Base-by-base conservation (phyloP, 2,888 invertebrate species). In the Lottia scabra region DNA sequence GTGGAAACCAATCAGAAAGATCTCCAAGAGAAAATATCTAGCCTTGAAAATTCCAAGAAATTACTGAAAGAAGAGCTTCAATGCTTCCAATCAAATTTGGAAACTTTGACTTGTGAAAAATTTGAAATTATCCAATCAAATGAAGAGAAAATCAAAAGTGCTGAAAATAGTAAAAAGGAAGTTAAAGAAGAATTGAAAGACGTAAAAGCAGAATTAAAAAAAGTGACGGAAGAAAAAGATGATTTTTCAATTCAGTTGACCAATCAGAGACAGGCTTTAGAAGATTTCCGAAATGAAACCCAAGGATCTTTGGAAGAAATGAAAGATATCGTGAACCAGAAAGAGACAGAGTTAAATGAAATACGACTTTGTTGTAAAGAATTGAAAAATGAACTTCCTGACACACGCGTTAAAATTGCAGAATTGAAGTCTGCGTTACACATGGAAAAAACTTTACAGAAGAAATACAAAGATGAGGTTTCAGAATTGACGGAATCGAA, bases 391-490 rank as follows among this genome's bases (percentile, higher is more conserved):
- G 72, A 75, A 65, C 68, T 80, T 16, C 74, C 69, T 66, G 75
- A 76, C 19, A 75, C 78, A 12, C 70, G 75, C n/a, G n/a, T 78
- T 27, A 74, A 81, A 70, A 75, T 80, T 23, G 79, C 80, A 16
- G 81, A 82, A 64, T 72, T 82, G 48, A 80, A 80, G 65, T 81
- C 80, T 15, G 65, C 74, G 23, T 69, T 80, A 16, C 78, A 81
- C 71, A 80, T 78, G 71, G 76, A 80, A 44, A 77, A 81, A 70
- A 77, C 79, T n/a, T 67, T 81, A 1, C 77, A 78, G 62, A 74
- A 80, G 16, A 81, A 81, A 56, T 72, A 77, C 26, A 81, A 81
- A 62, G 71, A 75, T n/a, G 65, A 70, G n/a, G 65, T 70, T 15
- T 26, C 56, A 15, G 63, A 65, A 13, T 30, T 73, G 19, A 26